Evolutionary conservation across 2,888 invertebrate species (phyloP).

Genomic region (Lasioglossum figueresi): DNA sequence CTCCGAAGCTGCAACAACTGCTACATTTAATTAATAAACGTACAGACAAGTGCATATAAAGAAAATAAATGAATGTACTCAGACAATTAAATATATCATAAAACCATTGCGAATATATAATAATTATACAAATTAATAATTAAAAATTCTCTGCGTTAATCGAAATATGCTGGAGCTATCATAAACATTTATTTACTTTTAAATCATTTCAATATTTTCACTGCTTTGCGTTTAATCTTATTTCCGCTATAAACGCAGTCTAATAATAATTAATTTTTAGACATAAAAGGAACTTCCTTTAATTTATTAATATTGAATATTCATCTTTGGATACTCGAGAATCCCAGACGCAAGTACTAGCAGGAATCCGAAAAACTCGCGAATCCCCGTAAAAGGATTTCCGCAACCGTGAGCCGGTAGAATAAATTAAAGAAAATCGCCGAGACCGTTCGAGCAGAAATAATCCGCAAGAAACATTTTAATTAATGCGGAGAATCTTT

Average conservation of each 20-base stretch:
- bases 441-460: neutral
- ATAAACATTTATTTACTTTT: neutral
- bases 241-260: neutral
- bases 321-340: neutral
- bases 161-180: neutral
- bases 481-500: slow-evolving; percentile 21
- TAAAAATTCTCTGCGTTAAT: neutral
- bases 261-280: neutral
- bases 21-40: neutral
- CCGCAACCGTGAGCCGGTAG: neutral
- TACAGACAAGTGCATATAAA: neutral
- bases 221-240: neutral
- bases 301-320: neutral
- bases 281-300: rapidly evolving
- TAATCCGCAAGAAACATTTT: slow-evolving; percentile 12
- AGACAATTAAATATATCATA: neutral
- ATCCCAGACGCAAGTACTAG: neutral
- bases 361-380: neutral
- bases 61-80: neutral
- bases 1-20: neutral
- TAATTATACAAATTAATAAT: neutral
- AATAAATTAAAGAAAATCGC: neutral
- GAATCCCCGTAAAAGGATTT: neutral
- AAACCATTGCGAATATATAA: neutral
- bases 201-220: neutral